Evolutionary conservation across 2,113 vertebrate genomes (phyloP).

Genomic region (Xyrauchen texanus): DNA sequence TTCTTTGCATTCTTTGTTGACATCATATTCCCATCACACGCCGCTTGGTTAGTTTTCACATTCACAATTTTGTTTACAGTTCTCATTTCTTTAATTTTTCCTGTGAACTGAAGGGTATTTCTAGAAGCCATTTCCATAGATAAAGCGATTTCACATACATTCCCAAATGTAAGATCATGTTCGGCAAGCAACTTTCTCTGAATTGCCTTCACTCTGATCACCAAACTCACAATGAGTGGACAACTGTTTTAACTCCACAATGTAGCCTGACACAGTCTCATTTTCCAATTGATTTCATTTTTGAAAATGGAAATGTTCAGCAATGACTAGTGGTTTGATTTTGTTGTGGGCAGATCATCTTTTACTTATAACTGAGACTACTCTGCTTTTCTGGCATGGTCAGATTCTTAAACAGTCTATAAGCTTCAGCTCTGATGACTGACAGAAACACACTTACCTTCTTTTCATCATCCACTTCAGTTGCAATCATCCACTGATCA

Average conservation of each 20-base stretch:
- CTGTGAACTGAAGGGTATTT: background rate
- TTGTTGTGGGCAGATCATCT: background rate
- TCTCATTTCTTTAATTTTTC: too few species aligned
- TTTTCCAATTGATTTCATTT: slow-evolving; percentile 16
- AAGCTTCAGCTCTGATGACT: slow-evolving; percentile 1
- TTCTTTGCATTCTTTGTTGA: too few species aligned
- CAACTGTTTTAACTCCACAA: background rate
- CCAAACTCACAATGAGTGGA: slow-evolving; percentile 15
- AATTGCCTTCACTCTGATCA: slow-evolving; percentile 1
- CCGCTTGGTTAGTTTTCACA: too few species aligned
- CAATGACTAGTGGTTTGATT: slow-evolving; percentile 9
- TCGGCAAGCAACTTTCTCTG: slow-evolving; percentile 11
- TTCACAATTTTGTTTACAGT: too few species aligned
- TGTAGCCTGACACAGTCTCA: background rate
- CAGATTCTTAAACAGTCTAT: slow-evolving; percentile 22
- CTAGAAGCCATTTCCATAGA: slow-evolving; percentile 25
- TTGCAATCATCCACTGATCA: slow-evolving; percentile 23
- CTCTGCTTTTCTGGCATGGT: slow-evolving; percentile 1
- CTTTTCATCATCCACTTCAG: background rate
- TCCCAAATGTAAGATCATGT: slow-evolving; percentile 6
- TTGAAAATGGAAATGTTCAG: background rate
- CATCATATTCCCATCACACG: too few species aligned
- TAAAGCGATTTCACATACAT: slow-evolving; percentile 1
- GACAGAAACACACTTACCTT: background rate
- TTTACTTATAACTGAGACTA: background rate